phyloP scores from a whole-genome alignment of 92 coral and sea anemone species.

The Heteractis magnifica region DNA sequence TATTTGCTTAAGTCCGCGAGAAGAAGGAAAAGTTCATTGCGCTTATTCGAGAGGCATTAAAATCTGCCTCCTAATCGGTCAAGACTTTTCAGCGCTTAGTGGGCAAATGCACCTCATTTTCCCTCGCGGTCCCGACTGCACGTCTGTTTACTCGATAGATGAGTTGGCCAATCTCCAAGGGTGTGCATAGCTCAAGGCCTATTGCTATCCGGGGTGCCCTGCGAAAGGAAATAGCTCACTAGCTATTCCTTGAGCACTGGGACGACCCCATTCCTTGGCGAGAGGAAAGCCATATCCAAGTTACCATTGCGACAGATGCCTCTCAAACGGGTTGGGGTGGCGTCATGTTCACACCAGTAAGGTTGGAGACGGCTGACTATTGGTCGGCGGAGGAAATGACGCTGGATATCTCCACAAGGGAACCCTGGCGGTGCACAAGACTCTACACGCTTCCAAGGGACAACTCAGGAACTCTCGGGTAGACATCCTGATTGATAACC shows the following conservation, averaged over 20 bases:
- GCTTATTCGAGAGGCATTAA: conserved; percentile 30
- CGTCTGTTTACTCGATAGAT: conserved; percentile 37
- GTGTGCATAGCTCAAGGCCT: conserved; percentile 15
- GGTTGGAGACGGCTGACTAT: neutral
- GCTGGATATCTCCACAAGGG: conserved; percentile 8
- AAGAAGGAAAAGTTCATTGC: conserved; percentile 20
- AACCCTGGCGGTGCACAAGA: neutral
- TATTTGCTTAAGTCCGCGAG: conserved; percentile 25
- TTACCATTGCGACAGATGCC: too few species aligned
- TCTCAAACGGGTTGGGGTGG: conserved; percentile 3
- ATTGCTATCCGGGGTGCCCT: neutral
- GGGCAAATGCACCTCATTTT: conserved; percentile 37
- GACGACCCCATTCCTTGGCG: too few species aligned
- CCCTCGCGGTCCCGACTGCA: conserved; percentile 38
- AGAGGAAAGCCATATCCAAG: too few species aligned
- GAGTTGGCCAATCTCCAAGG: conserved; percentile 26
- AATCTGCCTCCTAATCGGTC: neutral
- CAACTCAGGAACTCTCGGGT: neutral
- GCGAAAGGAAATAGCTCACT: too few species aligned
- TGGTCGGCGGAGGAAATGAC: conserved; percentile 2
- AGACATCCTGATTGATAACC: conserved; percentile 15
- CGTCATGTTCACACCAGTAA: neutral
- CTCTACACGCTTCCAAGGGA: neutral
- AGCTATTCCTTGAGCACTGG: too few species aligned
- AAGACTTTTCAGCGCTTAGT: conserved; percentile 28